Percentiles rank a stretch among this genome's conserved stretches.
phyloP scores from a whole-genome alignment of 2,888 invertebrate genomes.

The Euclidia mi region DNA sequence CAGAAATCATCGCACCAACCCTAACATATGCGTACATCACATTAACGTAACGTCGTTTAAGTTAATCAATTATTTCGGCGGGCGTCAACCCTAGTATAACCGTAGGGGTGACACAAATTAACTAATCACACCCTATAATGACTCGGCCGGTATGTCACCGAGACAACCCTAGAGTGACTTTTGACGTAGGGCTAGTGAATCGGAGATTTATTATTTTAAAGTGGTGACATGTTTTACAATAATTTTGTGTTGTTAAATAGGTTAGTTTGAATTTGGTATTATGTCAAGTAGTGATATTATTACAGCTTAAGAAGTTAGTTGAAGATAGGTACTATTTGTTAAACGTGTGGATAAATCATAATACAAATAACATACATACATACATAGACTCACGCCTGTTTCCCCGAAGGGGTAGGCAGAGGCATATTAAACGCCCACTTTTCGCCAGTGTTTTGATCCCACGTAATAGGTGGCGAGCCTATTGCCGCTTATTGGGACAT shows the following conservation, averaged over 20 bases:
- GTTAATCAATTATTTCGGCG: slow-evolving; percentile 84
- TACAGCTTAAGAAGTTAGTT: background rate
- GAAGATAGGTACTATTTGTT: too few relatives aligned
- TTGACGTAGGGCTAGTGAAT: slow-evolving; percentile 70
- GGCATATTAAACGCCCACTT: too few relatives aligned
- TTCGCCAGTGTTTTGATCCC: too few relatives aligned
- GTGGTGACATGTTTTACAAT: slow-evolving; percentile 69
- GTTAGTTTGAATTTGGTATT: slow-evolving; percentile 12
- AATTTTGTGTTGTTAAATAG: slow-evolving; percentile 38
- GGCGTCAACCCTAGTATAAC: slow-evolving; percentile 61
- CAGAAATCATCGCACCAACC: slow-evolving; percentile 64
- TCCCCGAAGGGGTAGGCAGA: too few relatives aligned
- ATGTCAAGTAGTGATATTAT: slow-evolving; percentile 3
- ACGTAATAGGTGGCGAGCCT: too few relatives aligned
- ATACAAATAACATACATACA: too few relatives aligned
- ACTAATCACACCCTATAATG: slow-evolving; percentile 83
- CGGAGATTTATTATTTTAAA: slow-evolving; percentile 76
- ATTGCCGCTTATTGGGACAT: too few relatives aligned
- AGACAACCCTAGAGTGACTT: slow-evolving; percentile 78
- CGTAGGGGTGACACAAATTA: slow-evolving; percentile 76
- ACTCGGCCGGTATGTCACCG: slow-evolving; percentile 64
- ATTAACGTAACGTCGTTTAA: slow-evolving; percentile 84
- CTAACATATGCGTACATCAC: slow-evolving; percentile 86
- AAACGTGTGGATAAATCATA: too few relatives aligned
- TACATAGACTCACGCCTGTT: too few relatives aligned